Base-by-base conservation (phyloP, 1,140 invertebrate species). In the Dolichoris vasculosae region DNA sequence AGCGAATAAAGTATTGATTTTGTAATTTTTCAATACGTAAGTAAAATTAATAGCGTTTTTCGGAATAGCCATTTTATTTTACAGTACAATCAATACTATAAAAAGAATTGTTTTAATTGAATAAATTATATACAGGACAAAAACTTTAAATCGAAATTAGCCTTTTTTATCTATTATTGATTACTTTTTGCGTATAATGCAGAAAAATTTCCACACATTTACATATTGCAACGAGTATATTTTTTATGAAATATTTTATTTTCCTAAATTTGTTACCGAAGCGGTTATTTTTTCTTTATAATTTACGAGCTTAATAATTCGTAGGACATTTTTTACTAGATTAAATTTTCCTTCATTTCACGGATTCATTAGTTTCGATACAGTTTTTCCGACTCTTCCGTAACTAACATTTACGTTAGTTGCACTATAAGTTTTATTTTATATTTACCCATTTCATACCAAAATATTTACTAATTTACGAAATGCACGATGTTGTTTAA, bases 381-480 rank as follows among this genome's bases (percentile, higher is more conserved):
- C 8, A 17, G 43, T 20, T 43, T 73, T 26, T 6, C n/a, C 0
- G 69, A 20, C 35, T 4, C 67, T 23, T 69, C 67, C 23, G 17
- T 2, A 69, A 32, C 32, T 32, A 23, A 38, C 1, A 11, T 43
- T 73, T 15, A 20, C 69, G 8, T 3, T 20, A 9, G n/a, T 8
- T n/a, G 35, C 40, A 40, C 3, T 69, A 20, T 17, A 40, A 38
- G 67, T 73, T 73, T 43, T 43, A 73, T 73, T 73, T 73, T 43
- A 73, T 73, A 73, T 73, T 73, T 73, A 73, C 38, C 40, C 23
- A 43, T 73, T 43, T 26, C 13, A 26, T 7, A 40, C 38, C 0
- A 43, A 73, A 73, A 43, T 43, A 73, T 73, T 73, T 73, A 73
- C 69, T 73, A 73, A 73, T 73, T 73, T 73, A 73, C 69, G 69